Conservation (phyloP, 2,797 vertebrate genomes). For the Botia kubotai region DNA sequence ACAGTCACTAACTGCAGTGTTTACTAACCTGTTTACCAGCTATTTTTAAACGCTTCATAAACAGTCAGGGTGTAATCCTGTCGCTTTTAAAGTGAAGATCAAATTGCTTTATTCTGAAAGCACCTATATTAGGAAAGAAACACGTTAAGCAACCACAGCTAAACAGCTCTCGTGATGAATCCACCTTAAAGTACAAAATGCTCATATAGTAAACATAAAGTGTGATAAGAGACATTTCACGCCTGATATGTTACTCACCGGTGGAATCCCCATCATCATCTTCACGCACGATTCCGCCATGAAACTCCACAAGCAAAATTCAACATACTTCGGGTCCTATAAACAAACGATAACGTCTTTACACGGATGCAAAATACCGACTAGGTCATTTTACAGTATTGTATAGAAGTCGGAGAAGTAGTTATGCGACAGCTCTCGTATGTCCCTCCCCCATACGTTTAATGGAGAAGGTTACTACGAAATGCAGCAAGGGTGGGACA, state of each 20-base stretch:
- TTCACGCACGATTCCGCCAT: conserved; percentile 58
- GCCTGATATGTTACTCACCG: conserved; percentile 71
- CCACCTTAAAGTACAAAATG: not conserved
- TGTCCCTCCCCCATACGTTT: conserved; percentile 71
- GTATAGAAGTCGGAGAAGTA: conserved; percentile 69
- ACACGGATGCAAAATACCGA: conserved; percentile 54
- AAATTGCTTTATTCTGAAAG: not conserved
- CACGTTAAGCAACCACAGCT: conserved; percentile 63
- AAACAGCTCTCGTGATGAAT: conserved; percentile 29
- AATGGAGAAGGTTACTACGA: conserved; percentile 63
- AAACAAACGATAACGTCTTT: conserved; percentile 53
- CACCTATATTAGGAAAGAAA: not conserved
- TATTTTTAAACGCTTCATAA: conserved; percentile 9
- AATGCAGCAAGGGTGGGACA: conserved; percentile 64
- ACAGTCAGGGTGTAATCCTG: not conserved
- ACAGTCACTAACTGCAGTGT: not conserved
- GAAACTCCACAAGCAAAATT: conserved; percentile 61
- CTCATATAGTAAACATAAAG: conserved; percentile 50
- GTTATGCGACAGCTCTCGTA: conserved; percentile 67
- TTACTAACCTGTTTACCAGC: conserved; percentile 10
- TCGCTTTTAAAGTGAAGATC: not conserved
- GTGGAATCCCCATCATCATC: conserved; percentile 75
- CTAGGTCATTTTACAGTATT: conserved; percentile 51
- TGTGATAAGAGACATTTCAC: conserved; percentile 57
- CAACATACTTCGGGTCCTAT: conserved; percentile 63